Percentiles rank a stretch among this genome's conserved stretches.
Evolutionary conservation across 2,113 vertebrate genomes (phyloP).

Genomic region (Motacilla alba): DNA sequence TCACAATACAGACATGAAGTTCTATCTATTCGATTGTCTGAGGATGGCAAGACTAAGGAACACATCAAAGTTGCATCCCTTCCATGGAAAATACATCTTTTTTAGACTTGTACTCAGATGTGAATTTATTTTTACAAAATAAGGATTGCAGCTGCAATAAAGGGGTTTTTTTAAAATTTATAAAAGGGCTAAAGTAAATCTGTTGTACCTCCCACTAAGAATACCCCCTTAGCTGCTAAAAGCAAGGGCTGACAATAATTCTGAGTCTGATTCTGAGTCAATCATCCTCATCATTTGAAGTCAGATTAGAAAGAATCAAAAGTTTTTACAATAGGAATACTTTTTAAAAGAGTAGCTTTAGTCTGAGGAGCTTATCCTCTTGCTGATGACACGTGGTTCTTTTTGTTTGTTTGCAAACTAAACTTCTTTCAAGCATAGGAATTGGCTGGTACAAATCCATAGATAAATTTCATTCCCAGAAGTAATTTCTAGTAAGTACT

Average conservation of each 20-base stretch:
- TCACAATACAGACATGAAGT: background rate
- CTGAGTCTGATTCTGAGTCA: background rate
- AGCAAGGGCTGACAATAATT: background rate
- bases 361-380: background rate
- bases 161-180: background rate
- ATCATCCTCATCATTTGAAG: background rate
- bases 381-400: background rate
- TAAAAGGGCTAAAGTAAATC: background rate
- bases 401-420: background rate
- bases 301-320: background rate
- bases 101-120: background rate
- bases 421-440: background rate
- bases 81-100: background rate
- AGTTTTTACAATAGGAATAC: background rate
- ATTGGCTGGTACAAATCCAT: background rate
- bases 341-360: background rate
- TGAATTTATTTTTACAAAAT: background rate
- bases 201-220: background rate
- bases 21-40: conserved; percentile 55
- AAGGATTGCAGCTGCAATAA: background rate
- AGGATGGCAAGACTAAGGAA: background rate
- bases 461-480: background rate
- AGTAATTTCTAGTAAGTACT: background rate
- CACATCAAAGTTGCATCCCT: background rate
- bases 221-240: background rate